Conservation (phyloP, 2,113 vertebrate genomes). For the Phaethon lepturus region DNA sequence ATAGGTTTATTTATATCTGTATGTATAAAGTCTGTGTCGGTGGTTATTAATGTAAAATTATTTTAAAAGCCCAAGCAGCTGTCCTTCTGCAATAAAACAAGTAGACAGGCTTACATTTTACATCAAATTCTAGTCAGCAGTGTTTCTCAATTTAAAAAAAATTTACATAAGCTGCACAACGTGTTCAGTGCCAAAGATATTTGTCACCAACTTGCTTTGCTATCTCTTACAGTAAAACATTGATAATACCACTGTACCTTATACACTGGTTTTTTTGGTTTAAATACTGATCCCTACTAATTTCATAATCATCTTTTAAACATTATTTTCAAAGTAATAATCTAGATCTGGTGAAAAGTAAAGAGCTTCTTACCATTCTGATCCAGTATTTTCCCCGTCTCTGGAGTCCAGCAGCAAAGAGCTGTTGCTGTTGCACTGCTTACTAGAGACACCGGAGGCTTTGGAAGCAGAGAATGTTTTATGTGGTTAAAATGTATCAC, state of each 20-base stretch:
- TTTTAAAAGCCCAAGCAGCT: not conserved
- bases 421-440: slow-evolving; percentile 67
- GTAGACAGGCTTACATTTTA: not conserved
- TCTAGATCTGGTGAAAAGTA: slow-evolving; percentile 29
- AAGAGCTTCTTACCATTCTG: slow-evolving; percentile 78
- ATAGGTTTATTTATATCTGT: not conserved
- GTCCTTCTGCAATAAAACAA: not conserved
- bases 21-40: not conserved
- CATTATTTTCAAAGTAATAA: slow-evolving; percentile 5
- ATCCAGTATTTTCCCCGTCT: slow-evolving; percentile 24
- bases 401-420: slow-evolving; percentile 64
- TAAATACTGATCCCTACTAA: slow-evolving; percentile 11
- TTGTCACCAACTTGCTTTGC: slow-evolving; percentile 54
- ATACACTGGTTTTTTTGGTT: not conserved
- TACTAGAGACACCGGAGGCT: slow-evolving; percentile 66
- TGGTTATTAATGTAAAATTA: not conserved
- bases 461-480: slow-evolving; percentile 68
- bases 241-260: not conserved
- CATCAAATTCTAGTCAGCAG: not conserved
- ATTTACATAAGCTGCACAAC: slow-evolving; percentile 48
- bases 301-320: not conserved
- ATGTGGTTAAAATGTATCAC: slow-evolving; percentile 72
- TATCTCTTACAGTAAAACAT: slow-evolving; percentile 6
- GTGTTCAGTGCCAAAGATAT: slow-evolving; percentile 32
- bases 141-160: slow-evolving; percentile 4